These are phyloP conservation scores for Erinaceus europaeus DNA, from an alignment of 2,113 vertebrate genomes.

Conservation along the genomic window DNA sequence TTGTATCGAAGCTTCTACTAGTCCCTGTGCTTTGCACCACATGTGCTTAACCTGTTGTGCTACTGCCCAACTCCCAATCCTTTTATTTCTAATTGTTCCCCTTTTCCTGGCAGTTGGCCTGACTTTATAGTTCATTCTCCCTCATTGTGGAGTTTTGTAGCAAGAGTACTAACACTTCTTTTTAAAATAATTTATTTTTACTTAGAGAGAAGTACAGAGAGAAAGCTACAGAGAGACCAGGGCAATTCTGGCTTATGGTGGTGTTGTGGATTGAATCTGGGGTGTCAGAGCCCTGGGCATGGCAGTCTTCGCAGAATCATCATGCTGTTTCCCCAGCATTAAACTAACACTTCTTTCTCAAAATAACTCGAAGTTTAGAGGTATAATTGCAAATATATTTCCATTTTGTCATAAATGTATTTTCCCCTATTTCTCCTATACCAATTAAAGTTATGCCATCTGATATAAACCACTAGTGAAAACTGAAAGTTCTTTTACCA, in stretches of 20 bases:
- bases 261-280: no score
- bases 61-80: no score
- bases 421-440: not conserved
- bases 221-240: no score
- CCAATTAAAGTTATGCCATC: not conserved
- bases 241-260: no score
- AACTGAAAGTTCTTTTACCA: not conserved
- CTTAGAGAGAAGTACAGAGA: no score
- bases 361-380: not conserved
- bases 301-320: no score
- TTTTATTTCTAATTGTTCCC: not conserved
- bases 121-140: constrained; percentile 19
- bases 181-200: no score
- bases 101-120: not conserved
- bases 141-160: not conserved
- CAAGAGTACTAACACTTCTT: not conserved
- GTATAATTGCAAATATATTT: constrained; percentile 43
- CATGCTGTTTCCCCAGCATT: no score
- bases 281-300: no score
- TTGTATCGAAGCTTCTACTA: no score
- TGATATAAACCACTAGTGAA: not conserved
- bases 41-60: no score
- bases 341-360: not conserved
- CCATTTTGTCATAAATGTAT: constrained; percentile 7
- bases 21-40: no score